phyloP scores from a whole-genome alignment of 35 echinoderm and acorn worm species.

The Lytechinus pictus region DNA sequence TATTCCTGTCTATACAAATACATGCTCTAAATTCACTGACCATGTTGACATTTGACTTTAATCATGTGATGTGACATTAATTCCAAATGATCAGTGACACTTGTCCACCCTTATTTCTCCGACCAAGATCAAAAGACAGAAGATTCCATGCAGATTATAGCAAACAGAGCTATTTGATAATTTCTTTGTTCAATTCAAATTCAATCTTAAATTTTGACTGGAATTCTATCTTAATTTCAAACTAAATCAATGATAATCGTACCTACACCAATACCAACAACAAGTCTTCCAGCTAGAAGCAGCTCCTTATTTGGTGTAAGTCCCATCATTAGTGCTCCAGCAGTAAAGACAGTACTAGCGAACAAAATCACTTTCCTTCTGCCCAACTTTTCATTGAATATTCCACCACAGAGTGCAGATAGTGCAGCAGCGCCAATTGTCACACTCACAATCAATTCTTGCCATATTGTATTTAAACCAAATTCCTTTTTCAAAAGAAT shows the following conservation, averaged over 20 bases:
- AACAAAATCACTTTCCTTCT: slow-evolving; percentile 79
- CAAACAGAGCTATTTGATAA: no score
- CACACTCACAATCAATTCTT: slow-evolving; percentile 88
- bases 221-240: no score
- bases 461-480: slow-evolving; percentile 77
- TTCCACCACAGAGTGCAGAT: slow-evolving; percentile 63
- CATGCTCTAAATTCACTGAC: no score
- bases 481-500: slow-evolving; percentile 84
- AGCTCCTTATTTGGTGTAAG: slow-evolving; percentile 63
- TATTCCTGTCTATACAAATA: no score
- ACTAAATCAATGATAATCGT: not conserved
- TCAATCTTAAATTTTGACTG: no score
- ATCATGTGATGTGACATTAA: no score
- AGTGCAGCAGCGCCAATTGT: slow-evolving; percentile 88
- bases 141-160: no score
- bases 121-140: no score
- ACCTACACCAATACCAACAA: slow-evolving; percentile 95
- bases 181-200: no score
- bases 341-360: slow-evolving; percentile 68
- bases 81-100: no score
- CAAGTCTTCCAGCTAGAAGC: slow-evolving; percentile 64
- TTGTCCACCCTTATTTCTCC: no score
- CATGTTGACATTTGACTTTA: no score
- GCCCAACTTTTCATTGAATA: slow-evolving; percentile 81
- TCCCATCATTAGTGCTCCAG: slow-evolving; percentile 65